Conservation (phyloP, 2,113 vertebrate genomes). For the Lepus timidus region DNA sequence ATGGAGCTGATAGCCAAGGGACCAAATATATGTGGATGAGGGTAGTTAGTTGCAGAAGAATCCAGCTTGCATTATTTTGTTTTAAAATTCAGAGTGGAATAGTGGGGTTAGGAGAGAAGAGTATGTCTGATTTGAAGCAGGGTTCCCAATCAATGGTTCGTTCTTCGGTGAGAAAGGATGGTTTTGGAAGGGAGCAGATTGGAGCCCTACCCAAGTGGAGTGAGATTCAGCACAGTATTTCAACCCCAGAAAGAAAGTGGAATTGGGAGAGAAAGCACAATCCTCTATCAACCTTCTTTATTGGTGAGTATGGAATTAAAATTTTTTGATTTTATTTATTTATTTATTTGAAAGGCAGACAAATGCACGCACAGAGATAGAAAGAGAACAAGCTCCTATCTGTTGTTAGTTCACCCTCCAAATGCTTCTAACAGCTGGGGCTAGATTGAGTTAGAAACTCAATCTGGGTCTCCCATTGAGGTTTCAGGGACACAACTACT, state of each 20-base stretch:
- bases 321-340: too few species aligned
- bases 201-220: neutral
- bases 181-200: neutral
- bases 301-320: neutral
- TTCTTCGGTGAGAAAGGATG: neutral
- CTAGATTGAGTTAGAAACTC: too few species aligned
- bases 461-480: too few species aligned
- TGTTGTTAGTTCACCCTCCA: too few species aligned
- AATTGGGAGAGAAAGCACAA: neutral
- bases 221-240: neutral
- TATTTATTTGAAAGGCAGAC: too few species aligned
- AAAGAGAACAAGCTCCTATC: too few species aligned
- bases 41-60: neutral
- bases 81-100: neutral
- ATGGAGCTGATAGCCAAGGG: neutral
- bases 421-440: too few species aligned
- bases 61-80: conserved; percentile 12
- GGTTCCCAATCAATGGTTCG: neutral
- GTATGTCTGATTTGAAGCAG: neutral
- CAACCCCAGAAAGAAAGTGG: neutral
- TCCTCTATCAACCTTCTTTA: neutral
- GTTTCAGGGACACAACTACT: too few species aligned
- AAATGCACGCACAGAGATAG: too few species aligned
- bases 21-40: neutral
- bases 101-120: neutral